Evolutionary conservation across 2,797 vertebrate genomes (phyloP).

Genomic region (Syngnathus rostellatus): DNA sequence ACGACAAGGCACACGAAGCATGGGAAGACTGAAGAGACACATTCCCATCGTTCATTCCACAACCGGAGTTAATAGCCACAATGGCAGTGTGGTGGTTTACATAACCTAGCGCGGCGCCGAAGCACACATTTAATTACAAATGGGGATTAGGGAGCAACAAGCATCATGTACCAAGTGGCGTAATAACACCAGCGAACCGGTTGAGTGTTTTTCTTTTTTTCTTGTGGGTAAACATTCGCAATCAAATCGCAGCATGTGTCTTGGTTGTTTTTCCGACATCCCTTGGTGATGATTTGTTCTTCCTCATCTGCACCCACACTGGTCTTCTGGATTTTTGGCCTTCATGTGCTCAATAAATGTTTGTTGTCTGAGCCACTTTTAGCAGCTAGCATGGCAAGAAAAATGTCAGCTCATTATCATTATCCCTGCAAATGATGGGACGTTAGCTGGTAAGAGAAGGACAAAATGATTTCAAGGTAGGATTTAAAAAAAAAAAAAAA

Average conservation of each 20-base stretch:
- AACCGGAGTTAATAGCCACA: conserved; percentile 29
- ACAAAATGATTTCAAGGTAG: conserved; percentile 21
- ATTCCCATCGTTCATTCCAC: conserved; percentile 10
- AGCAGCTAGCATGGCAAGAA: not conserved
- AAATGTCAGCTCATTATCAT: conserved; percentile 4
- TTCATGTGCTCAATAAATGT: not conserved
- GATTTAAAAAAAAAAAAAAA: not conserved
- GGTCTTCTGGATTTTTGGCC: not conserved
- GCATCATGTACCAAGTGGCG: conserved; percentile 45
- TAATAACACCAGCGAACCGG: conserved; percentile 42
- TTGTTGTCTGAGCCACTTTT: conserved; percentile 1
- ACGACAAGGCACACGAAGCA: conserved; percentile 14
- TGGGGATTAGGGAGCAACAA: conserved; percentile 57
- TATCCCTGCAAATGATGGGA: conserved; percentile 18
- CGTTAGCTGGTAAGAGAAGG: conserved; percentile 11
- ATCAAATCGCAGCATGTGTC: conserved; percentile 29
- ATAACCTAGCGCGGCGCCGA: conserved; percentile 51
- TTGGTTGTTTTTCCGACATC: conserved; percentile 20
- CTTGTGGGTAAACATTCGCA: conserved; percentile 42
- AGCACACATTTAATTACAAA: conserved; percentile 66
- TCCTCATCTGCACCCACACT: conserved; percentile 5
- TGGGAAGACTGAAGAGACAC: conserved; percentile 23
- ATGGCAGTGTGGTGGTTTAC: conserved; percentile 46
- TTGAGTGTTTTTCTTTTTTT: conserved; percentile 30
- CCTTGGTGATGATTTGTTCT: conserved; percentile 21